Base-by-base conservation (phyloP, 2,888 invertebrate species). In the Ophioninae sp. region DNA sequence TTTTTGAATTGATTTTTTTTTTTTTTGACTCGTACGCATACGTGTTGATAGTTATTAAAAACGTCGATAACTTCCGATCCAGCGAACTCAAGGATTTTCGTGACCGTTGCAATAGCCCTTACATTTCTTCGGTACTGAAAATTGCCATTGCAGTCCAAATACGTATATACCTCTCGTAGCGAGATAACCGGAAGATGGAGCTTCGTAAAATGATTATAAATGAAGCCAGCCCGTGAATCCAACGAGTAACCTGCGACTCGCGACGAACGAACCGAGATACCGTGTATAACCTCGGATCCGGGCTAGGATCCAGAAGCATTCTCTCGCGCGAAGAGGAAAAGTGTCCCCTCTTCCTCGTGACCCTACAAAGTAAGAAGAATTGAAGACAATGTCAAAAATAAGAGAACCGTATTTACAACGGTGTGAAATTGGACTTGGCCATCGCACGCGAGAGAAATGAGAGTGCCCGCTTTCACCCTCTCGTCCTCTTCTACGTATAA, bases 331-430 rank as follows among this genome's bases (percentile, higher is more conserved):
- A 83, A 73, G 86, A 87, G 87, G 86, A 50, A 41, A 0, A 44
- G 37, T 17, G 37, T 77, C 44, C 50, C 50, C 88, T 88, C 87
- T 88, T 86, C 86, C 87, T 87, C 88, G 89, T 88, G 81, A 86
- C 88, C 86, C 90, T 90, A 91, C 91, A 92, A 92, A 92, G 91
- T 92, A 92, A 92, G 92, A 91, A 91, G 90, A 90, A 92, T 92
- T 90, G 91, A 89, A 90, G 91, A 90, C 89, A 90, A 91, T 91
- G 92, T 90, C 91, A 91, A 91, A 91, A 91, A 90, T 91, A 90
- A 90, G 90, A 89, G 89, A 91, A 90, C 89, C 90, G 91, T 91
- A 91, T 91, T 91, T 91, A 91, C 91, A 91, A 91, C 91, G 87
- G 91, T 91, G 91, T 91, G 91, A 91, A 91, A 91, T 91, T 91